Base-by-base conservation (phyloP, 2,113 vertebrate species). In the Montifringilla adamsi region DNA sequence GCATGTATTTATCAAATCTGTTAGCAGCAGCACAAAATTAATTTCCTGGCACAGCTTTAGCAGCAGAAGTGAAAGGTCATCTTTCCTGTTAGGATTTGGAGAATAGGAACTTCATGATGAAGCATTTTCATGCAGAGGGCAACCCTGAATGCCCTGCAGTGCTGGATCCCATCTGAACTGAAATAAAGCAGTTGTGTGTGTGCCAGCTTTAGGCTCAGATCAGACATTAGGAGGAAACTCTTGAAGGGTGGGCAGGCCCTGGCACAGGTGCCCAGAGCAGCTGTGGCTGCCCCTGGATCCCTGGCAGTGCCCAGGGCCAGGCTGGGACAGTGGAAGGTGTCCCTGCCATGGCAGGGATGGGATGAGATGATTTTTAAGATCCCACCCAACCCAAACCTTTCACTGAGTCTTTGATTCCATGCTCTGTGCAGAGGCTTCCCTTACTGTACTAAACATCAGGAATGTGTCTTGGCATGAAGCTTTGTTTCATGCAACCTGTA, bases 121-220 rank as follows among this genome's bases (percentile, higher is more conserved):
- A 44, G 13, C 0, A 0, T 58, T 73, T 49, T 24, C 7, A 13
- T 35, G 2, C 0, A 11, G 46, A 33, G 19, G 11, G 5, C 3
- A 31, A 0, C 63, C 31, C 55, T 11, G 6, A 3, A 26, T 30
- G 49, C 3, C 7, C 1, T 8, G 33, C 41, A 13, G 28, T 9
- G 64, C 15, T 13, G 23, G 6, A 18, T 69, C 33, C 72, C 59
- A 8, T 7, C 50, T 39, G 47, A 12, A 6, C 2, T 30, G 60
- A 4, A 37, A 2, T n/a, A 5, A 9, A 59, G 7, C 23, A 16
- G 4, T 11, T 12, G 26, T 19, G 69, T 4, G 1, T 10, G 41
- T 43, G 52, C 43, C 16, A 3, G 4, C 60, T n/a, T 44, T 30
- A 10, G 19, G 17, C 21, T 33, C 33, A 20, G 22, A 13, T 37